Base-by-base conservation (phyloP, 2,113 vertebrate species). In the Ibidorhyncha struthersii region DNA sequence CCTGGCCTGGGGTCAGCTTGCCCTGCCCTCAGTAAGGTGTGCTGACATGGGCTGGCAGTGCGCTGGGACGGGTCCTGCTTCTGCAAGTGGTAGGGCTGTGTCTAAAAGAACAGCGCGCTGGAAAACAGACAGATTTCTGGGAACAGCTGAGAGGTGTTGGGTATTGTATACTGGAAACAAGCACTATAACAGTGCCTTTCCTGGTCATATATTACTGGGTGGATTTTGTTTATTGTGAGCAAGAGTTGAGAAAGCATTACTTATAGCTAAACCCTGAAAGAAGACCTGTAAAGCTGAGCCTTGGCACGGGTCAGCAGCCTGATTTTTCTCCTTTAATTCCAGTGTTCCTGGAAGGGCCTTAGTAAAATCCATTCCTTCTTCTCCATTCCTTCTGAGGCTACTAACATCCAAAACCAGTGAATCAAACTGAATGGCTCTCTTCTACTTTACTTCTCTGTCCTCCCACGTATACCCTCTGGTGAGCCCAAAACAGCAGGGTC, bases 161-260 rank as follows among this genome's bases (percentile, higher is more conserved):
- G 27, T 80, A 1, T n/a, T n/a, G 3, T 29, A 2, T 43, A 1
- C 10, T 23, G 20, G 36, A 92, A 77, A 22, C 8, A 41, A 71
- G n/a, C 5, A 16, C 9, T 32, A 14, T 1, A 45, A n/a, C 8
- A 58, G 47, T 40, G 8, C 41, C 32, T 40, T 50, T 88, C 20
- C 29, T 38, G 16, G 29, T 56, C 15, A 4, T 5, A 0, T 32
- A 3, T 41, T 52, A 9, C 14, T 32, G 43, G 3, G 17, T 58
- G 12, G 0, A 1, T 77, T 69, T 41, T 80, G 13, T 79, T 70
- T 52, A 14, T 43, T 0, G 0, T 9, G 9, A 81, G 14, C 23
- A 72, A 25, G 34, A 77, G 6, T 41, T 52, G 14, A 77, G 23
- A 73, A 72, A 63, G 9, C 1, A 3, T 67, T 62, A 19, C 27